phyloP scores from a whole-genome alignment of 2,113 vertebrate species.

The Calypte anna region DNA sequence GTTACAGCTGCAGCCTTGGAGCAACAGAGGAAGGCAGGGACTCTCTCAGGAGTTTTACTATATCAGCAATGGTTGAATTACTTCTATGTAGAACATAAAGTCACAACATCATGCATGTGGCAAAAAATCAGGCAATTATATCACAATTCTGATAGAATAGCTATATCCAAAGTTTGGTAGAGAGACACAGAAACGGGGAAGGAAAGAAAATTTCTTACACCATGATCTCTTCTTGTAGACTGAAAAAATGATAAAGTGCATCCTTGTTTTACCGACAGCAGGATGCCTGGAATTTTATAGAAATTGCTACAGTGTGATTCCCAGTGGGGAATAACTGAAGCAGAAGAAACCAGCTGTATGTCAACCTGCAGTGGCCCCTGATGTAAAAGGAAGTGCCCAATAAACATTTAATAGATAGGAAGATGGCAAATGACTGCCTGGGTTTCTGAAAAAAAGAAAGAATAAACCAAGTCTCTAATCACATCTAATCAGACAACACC shows the following conservation, averaged over 20 bases:
- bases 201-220: not conserved
- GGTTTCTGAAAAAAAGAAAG: conserved; percentile 41
- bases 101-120: not conserved
- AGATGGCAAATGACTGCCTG: conserved; percentile 22
- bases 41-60: not conserved
- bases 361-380: conserved; percentile 14
- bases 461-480: conserved; percentile 25
- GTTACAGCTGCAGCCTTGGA: not conserved
- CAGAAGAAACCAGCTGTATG: conserved; percentile 44
- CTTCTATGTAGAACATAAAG: conserved; percentile 27
- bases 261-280: conserved; percentile 32
- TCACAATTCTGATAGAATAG: not conserved
- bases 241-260: conserved; percentile 32
- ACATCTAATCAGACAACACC: conserved; percentile 19
- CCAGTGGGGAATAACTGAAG: conserved; percentile 20
- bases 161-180: not conserved
- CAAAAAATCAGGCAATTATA: conserved; percentile 24
- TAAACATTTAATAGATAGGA: conserved; percentile 36
- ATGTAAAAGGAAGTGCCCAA: conserved; percentile 22
- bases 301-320: conserved; percentile 4
- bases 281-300: conserved; percentile 31
- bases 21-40: not conserved
- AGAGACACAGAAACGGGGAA: not conserved
- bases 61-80: conserved; percentile 8
- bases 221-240: not conserved